phyloP scores from a whole-genome alignment of 2,888 invertebrate species.

The Ectemnius continuus region DNA sequence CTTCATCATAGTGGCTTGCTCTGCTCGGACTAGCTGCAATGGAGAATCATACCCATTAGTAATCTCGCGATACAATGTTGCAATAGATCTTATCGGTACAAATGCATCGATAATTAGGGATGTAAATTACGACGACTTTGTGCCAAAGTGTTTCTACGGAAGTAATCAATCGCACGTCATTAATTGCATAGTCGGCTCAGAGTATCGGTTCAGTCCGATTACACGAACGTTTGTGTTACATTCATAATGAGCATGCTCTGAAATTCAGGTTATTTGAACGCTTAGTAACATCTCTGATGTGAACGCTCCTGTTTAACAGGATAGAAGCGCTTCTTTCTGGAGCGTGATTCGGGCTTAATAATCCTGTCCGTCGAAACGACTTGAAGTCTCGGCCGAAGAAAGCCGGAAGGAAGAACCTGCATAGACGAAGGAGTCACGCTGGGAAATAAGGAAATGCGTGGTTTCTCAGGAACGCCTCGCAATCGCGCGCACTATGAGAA shows the following conservation, averaged over 20 bases:
- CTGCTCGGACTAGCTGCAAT: not conserved
- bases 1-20: conserved; percentile 29
- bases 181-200: not conserved
- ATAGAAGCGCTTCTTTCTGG: no score
- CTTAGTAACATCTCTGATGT: no score
- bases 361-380: no score
- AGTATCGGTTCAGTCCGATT: not conserved
- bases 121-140: not conserved
- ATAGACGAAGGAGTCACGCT: not conserved
- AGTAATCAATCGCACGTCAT: not conserved
- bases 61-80: not conserved
- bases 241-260: not conserved
- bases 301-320: not conserved
- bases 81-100: no score
- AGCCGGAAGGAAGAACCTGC: conserved; percentile 26
- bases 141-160: not conserved
- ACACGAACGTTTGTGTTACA: not conserved
- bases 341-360: no score
- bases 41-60: not conserved
- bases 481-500: not conserved
- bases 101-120: not conserved
- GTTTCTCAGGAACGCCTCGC: conserved; percentile 9
- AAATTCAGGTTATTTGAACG: no score
- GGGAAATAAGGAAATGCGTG: conserved; percentile 23
- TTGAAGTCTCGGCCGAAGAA: not conserved